Base-by-base conservation (phyloP, 2,888 invertebrate species). In the Thera britannica region DNA sequence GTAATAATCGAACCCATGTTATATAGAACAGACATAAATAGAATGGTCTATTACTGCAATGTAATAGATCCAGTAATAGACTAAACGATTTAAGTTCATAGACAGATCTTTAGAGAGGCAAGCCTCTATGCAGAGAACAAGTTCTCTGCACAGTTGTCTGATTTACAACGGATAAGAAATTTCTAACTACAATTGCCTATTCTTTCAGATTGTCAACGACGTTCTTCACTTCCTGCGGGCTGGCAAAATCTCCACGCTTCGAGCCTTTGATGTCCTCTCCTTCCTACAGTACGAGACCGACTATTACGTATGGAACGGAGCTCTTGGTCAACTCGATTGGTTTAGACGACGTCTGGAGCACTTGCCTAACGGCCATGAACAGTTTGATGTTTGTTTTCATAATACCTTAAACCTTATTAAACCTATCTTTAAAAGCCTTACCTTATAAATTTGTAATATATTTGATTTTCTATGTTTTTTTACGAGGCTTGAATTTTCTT, bases 291-390 rank as follows among this genome's bases (percentile, higher is more conserved):
- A 93, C 0, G 97, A 97, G 83, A 94, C 88, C 0, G 95, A 97
- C 72, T 97, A 97, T 79, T 94, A 96, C 63, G 97, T 98, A 0
- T 98, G 98, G 98, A 92, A 90, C 54, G 93, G 96, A 0, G 96
- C 96, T 1, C 80, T 95, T 0, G 76, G 80, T 2, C 95, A 95
- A 74, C 83, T 96, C 2, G 92, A 85, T 61, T 95, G 93, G 88
- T 81, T 95, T n/a, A 82, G 81, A 8, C 85, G 85, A 54, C 85
- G 93, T 11, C 60, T 91, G 23, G 87, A 88, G 54, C 92, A 92
- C 67, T 72, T 92, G 44, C 87, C 89, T n/a, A 63, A 38, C 34
- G 87, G 83, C 34, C 79, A 86, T 38, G 72, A 76, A 0, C 84
- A 86, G 58, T 90, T 91, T 58, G 75, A 77, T 58, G 93, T 93